Evolutionary conservation across 2,797 vertebrate species (phyloP).

Genomic region (Gadopsis marmoratus): DNA sequence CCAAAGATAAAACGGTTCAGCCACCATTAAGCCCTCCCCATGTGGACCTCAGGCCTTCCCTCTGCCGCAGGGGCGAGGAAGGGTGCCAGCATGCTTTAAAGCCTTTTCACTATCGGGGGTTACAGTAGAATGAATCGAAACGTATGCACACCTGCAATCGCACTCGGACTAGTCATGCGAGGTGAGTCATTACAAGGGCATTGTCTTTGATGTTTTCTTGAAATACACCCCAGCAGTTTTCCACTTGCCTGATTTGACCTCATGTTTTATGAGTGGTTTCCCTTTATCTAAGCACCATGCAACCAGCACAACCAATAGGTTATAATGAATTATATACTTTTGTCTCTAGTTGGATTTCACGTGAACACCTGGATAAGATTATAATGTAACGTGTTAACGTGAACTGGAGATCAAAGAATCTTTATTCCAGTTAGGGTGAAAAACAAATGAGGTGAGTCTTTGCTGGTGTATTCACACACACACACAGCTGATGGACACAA

Average conservation of each 20-base stretch:
- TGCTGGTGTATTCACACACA: too few species aligned
- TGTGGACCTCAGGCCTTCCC: not conserved
- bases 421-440: not conserved
- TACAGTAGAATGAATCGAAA: not conserved
- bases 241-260: not conserved
- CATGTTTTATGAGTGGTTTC: not conserved
- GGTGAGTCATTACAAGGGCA: not conserved
- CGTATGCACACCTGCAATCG: not conserved
- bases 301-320: not conserved
- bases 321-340: too few species aligned
- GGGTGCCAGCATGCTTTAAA: not conserved
- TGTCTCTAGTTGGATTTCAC: not conserved
- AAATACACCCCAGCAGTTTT: rapidly evolving
- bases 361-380: not conserved
- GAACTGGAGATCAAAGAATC: not conserved
- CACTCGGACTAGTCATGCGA: not conserved
- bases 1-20: not conserved
- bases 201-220: not conserved
- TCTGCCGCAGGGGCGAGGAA: not conserved
- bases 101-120: not conserved
- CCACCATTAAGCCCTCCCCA: not conserved
- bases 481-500: too few species aligned
- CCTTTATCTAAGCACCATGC: not conserved
- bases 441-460: too few species aligned
- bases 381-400: not conserved